A percentile compares a stretch with the other conserved stretches of the same genome.
These are phyloP conservation scores for Rhopalosiphum nymphaeae DNA, from an alignment of 2,888 invertebrate genomes.

Conservation along the genomic window DNA sequence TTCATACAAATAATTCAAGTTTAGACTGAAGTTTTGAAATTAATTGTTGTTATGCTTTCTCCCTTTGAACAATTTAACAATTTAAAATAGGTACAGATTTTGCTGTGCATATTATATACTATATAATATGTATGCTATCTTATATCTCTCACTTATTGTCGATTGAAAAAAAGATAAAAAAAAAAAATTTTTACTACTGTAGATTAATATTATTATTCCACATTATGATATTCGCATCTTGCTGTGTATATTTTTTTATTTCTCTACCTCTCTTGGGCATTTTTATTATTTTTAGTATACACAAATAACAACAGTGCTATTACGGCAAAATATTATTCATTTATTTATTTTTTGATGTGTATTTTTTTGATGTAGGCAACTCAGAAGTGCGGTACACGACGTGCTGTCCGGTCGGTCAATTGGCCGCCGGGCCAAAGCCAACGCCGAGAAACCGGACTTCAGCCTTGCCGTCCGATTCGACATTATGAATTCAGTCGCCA, in stretches of 20 bases:
- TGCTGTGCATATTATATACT: not conserved
- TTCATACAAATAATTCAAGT: not conserved
- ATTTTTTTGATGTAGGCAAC: slow-evolving; percentile 3
- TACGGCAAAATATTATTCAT: not conserved
- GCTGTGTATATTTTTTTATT: not conserved
- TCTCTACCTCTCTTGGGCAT: not conserved
- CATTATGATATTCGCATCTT: not conserved
- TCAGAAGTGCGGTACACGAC: slow-evolving; percentile 58
- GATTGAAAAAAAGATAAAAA: not conserved
- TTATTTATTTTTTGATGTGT: not conserved
- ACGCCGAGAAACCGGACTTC: slow-evolving; percentile 54
- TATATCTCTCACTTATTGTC: not conserved
- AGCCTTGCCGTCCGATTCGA: slow-evolving; percentile 54
- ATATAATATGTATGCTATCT: not conserved
- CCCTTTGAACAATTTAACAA: not conserved
- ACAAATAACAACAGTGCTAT: not conserved
- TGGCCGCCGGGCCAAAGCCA: slow-evolving; percentile 49
- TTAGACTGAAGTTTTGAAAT: not conserved
- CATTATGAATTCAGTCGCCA: slow-evolving; percentile 55
- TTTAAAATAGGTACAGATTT: not conserved
- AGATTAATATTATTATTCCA: not conserved
- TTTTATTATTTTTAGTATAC: not conserved
- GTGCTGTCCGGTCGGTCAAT: slow-evolving; percentile 50
- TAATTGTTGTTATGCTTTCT: not conserved
- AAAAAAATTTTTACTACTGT: not conserved